Evolutionary conservation across 2,113 vertebrate genomes (phyloP), one percentile per base, ranked within the genome.

Genomic region (Callipepla californica): DNA sequence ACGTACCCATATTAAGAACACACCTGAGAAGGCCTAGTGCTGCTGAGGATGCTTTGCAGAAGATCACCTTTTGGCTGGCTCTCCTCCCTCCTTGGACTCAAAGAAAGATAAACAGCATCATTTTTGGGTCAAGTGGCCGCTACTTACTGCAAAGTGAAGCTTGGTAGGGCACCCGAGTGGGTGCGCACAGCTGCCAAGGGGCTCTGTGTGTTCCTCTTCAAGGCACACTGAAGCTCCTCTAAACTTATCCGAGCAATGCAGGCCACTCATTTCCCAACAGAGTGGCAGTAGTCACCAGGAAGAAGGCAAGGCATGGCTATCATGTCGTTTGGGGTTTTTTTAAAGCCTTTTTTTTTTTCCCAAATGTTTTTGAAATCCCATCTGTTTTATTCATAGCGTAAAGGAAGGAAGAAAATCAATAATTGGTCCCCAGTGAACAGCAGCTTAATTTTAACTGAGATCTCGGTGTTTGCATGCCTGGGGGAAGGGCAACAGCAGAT

Each of bases 381-480:
- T 81, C 36, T 66, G 23, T 66, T 95, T 53, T 68, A 25, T 72
- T 90, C 23, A 55, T 20, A 78, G 76, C n/a, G 6, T 40, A 80
- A 70, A 91, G 50, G 70, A 61, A 79, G 38, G 58, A 58, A 34
- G 23, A 89, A 95, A 82, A 68, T 81, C n/a, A 89, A 13, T 90
- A 80, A 61, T 7, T 87, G 25, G 32, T 74, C 47, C 45, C 72
- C 63, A 32, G 55, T 93, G 75, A 85, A n/a, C 70, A 61, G 38
- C 20, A 95, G 30, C 13, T 80, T 89, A 63, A 87, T 89, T 96
- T 92, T 58, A 74, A 66, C 50, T 79, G 62, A 34, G 48, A 32
- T 83, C 87, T 91, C 17, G 38, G 86, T 78, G 75, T 87, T 59
- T 89, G 67, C 50, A n/a, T 69, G 87, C 28, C 47, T 14, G 77